Evolutionary conservation across 2,888 invertebrate genomes (phyloP).

Genomic region (Enchytraeus crypticus): DNA sequence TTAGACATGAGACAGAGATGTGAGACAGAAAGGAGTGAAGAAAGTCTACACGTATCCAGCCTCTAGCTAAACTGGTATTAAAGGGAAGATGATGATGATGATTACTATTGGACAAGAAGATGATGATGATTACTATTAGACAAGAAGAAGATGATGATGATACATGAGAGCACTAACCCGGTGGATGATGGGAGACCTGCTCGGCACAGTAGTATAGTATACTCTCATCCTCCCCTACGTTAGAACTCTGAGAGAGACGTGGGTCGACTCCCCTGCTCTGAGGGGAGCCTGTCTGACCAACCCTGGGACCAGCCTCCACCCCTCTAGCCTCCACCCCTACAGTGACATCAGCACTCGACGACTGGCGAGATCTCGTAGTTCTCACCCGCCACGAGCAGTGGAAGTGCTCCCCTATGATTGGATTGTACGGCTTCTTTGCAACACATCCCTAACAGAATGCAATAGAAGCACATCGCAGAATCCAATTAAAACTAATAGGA

Average conservation of each 20-base stretch:
- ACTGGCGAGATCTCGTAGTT: neutral
- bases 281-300: neutral
- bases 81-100: no score
- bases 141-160: neutral
- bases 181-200: conserved; percentile 54
- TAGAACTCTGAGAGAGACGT: neutral
- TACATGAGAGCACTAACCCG: conserved; percentile 37
- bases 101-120: neutral
- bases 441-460: conserved; percentile 43
- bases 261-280: neutral
- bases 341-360: no score
- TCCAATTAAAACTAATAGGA: no score
- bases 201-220: conserved; percentile 48
- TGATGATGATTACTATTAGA: neutral
- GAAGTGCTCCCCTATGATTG: conserved; percentile 54
- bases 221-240: neutral
- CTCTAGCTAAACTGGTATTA: no score
- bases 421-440: conserved; percentile 55
- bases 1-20: neutral
- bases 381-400: conserved; percentile 52
- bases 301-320: neutral
- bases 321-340: neutral
- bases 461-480: no score
- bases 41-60: no score
- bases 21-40: no score